phyloP scores from a whole-genome alignment of 2,113 vertebrate species.

The Myocastor coypus region DNA sequence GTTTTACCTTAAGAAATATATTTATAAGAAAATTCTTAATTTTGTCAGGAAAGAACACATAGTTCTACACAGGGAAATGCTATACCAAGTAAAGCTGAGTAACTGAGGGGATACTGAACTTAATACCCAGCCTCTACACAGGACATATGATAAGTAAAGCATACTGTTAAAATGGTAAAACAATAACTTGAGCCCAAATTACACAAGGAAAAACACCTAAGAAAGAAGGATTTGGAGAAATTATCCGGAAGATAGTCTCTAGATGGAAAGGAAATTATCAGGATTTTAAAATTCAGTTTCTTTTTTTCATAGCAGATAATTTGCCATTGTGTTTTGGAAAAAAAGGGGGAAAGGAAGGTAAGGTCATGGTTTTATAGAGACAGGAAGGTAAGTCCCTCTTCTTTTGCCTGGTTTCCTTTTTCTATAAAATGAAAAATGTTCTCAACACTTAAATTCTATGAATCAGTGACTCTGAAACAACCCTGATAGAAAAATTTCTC shows the following conservation, averaged over 20 bases:
- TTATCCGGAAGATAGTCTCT: constrained; percentile 28
- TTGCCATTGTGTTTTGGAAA: constrained; percentile 7
- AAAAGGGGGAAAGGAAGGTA: background rate
- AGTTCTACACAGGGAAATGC: constrained; percentile 28
- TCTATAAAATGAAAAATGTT: constrained; percentile 35
- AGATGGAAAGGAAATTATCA: background rate
- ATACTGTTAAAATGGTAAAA: background rate
- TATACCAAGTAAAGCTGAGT: constrained; percentile 48
- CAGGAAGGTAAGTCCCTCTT: background rate
- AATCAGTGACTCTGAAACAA: constrained; percentile 44
- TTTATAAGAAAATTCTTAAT: constrained; percentile 51
- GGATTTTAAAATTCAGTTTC: constrained; percentile 43
- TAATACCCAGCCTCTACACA: background rate
- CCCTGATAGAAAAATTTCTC: constrained; percentile 42
- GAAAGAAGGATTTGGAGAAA: constrained; percentile 4
- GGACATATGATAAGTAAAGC: background rate
- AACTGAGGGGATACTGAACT: constrained; percentile 30
- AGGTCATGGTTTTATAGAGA: constrained; percentile 34
- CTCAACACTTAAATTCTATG: constrained; percentile 50
- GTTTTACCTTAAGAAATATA: constrained; percentile 64
- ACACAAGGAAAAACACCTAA: constrained; percentile 39
- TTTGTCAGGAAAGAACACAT: constrained; percentile 61
- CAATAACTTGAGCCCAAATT: background rate
- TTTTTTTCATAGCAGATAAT: constrained; percentile 48
- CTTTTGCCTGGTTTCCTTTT: constrained; percentile 37